Evolutionary conservation across 2,113 vertebrate genomes (phyloP).

Genomic region (Labrus mixtus): DNA sequence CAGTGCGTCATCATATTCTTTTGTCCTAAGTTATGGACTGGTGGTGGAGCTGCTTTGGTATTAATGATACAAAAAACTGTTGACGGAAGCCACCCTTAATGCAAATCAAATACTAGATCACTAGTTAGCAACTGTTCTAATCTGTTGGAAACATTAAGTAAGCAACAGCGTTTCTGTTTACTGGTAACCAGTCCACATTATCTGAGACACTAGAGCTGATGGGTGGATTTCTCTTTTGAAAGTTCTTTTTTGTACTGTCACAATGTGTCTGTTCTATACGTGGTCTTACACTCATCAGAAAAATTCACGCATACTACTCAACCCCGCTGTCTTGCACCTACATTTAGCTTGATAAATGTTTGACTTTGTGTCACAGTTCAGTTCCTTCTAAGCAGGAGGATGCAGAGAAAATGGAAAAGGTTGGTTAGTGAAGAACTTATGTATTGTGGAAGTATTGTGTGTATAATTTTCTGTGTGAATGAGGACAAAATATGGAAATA

Average conservation of each 20-base stretch:
- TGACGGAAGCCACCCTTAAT: slow-evolving; percentile 19
- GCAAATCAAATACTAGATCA: slow-evolving; percentile 24
- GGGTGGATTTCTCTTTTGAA: slow-evolving; percentile 38
- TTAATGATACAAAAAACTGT: slow-evolving; percentile 39
- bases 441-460: slow-evolving; percentile 62
- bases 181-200: slow-evolving; percentile 17
- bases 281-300: slow-evolving; percentile 43
- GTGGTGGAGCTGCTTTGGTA: slow-evolving; percentile 27
- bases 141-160: slow-evolving; percentile 18
- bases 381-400: slow-evolving; percentile 37
- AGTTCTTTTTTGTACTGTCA: slow-evolving; percentile 55
- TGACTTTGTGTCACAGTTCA: slow-evolving; percentile 28
- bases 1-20: slow-evolving; percentile 54
- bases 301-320: slow-evolving; percentile 42
- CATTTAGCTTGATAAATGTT: slow-evolving; percentile 42
- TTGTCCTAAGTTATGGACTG: slow-evolving; percentile 42
- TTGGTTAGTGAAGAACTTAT: slow-evolving; percentile 49
- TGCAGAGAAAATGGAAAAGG: slow-evolving; percentile 38
- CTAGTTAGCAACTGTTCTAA: slow-evolving; percentile 23
- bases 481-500: slow-evolving; percentile 58
- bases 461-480: slow-evolving; percentile 70
- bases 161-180: slow-evolving; percentile 39
- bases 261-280: slow-evolving; percentile 48
- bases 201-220: slow-evolving; percentile 60
- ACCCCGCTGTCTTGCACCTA: slow-evolving; percentile 35